phyloP scores from a whole-genome alignment of 2,797 vertebrate species.

The Danio jaintianensis region DNA sequence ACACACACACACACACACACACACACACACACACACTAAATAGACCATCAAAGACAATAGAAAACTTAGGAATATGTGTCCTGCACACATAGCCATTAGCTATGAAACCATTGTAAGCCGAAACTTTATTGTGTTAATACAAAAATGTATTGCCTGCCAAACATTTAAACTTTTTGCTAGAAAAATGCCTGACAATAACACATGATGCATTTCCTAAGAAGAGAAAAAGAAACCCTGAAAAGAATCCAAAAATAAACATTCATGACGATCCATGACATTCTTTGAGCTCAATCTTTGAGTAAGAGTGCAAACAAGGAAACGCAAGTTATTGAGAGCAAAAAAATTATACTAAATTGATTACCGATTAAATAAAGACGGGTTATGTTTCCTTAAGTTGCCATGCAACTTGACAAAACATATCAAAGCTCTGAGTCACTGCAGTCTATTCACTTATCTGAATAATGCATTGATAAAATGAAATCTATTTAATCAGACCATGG shows the following conservation, averaged over 20 bases:
- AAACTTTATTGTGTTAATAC: not conserved
- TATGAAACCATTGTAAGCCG: not conserved
- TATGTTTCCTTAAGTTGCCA: constrained; percentile 54
- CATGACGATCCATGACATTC: not conserved
- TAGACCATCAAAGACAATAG: too few relatives aligned
- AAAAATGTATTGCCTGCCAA: not conserved
- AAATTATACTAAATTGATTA: constrained; percentile 48
- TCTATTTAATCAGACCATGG: constrained; percentile 18
- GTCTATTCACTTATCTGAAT: constrained; percentile 38
- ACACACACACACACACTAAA: too few relatives aligned
- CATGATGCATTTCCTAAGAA: not conserved
- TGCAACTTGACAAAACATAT: constrained; percentile 56
- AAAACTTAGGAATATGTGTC: not conserved
- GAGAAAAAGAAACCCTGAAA: not conserved
- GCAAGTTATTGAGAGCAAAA: constrained; percentile 18
- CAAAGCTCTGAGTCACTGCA: constrained; percentile 56
- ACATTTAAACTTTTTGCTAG: not conserved
- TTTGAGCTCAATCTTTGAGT: constrained; percentile 1
- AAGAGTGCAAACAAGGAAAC: not conserved
- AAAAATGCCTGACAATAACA: not conserved
- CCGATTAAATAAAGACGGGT: constrained; percentile 56
- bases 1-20: too few relatives aligned
- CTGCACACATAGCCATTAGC: too few relatives aligned
- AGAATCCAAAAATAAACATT: not conserved
- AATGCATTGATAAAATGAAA: constrained; percentile 34